phyloP scores from a whole-genome alignment of 53 echinoderm and acorn worm genomes.

The Stichopus horrens region DNA sequence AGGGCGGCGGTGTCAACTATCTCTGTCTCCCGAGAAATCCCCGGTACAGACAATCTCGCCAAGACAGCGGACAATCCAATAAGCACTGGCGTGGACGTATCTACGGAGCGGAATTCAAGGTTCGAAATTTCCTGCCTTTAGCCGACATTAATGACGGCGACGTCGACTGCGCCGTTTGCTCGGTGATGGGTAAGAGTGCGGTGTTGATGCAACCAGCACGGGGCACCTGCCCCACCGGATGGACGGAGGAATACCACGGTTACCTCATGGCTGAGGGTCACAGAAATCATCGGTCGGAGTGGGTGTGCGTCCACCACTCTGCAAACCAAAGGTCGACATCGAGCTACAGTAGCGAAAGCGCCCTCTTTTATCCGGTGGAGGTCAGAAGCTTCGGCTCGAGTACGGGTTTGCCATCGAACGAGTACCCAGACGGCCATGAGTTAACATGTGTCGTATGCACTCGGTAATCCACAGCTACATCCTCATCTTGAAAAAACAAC shows the following conservation, averaged over 20 bases:
- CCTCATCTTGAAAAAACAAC: too few relatives aligned
- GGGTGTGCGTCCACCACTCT: neutral
- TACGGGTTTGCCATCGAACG: neutral
- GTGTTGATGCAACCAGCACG: slow-evolving; percentile 31
- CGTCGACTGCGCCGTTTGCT: slow-evolving; percentile 41
- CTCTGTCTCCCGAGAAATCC: slow-evolving; percentile 37
- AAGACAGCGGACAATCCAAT: neutral
- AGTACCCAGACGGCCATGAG: neutral
- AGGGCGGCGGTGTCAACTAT: slow-evolving; percentile 36
- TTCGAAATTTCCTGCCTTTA: slow-evolving; percentile 13
- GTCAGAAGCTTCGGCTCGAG: neutral
- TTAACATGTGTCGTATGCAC: slow-evolving; percentile 9
- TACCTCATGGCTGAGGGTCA: slow-evolving; percentile 22
- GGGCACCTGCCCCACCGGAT: neutral
- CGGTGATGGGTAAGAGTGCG: neutral
- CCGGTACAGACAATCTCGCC: neutral
- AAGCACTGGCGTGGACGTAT: slow-evolving; percentile 1
- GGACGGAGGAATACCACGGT: slow-evolving; percentile 45
- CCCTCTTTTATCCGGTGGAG: slow-evolving; percentile 38
- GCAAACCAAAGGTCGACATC: neutral
- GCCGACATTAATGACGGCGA: slow-evolving; percentile 17
- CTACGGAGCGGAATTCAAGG: slow-evolving; percentile 31
- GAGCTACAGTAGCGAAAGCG: neutral
- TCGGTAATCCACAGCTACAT: neutral
- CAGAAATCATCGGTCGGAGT: neutral